phyloP scores from a whole-genome alignment of 2,797 vertebrate species.

The Iguana delicatissima region DNA sequence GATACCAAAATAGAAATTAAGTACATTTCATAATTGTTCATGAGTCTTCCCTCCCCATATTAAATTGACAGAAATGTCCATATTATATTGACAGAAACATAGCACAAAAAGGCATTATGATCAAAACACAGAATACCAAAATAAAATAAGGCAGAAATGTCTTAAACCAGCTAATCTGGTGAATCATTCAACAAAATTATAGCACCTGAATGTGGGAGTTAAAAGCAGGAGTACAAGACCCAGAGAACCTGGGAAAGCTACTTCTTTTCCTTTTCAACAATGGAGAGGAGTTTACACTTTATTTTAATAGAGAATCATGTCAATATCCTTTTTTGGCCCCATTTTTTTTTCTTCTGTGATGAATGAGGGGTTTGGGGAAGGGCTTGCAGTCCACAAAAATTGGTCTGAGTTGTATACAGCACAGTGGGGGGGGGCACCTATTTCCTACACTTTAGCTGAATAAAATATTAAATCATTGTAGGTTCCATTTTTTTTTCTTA shows the following conservation, averaged over 20 bases:
- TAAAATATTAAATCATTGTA: not conserved
- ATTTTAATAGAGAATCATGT: too few species aligned
- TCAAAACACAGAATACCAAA: not conserved
- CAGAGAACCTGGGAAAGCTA: too few species aligned
- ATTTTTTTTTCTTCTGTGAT: too few species aligned
- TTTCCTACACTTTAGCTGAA: too few species aligned
- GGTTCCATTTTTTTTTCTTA: not conserved
- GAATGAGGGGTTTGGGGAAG: too few species aligned
- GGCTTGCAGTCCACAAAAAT: too few species aligned
- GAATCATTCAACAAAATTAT: not conserved
- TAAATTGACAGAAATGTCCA: not conserved
- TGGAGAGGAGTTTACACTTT: too few species aligned
- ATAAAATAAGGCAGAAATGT: not conserved
- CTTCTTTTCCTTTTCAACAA: too few species aligned
- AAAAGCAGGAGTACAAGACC: too few species aligned
- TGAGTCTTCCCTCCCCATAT: not conserved
- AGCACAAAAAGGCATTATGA: not conserved
- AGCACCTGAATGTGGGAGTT: not conserved
- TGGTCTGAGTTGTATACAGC: too few species aligned
- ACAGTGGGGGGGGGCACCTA: too few species aligned
- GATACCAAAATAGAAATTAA: not conserved
- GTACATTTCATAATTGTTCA: conserved; percentile 1
- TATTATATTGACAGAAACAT: not conserved
- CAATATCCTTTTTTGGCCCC: too few species aligned
- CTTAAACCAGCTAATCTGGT: not conserved